A percentile compares a stretch with the other conserved stretches of the same genome.
phyloP scores from a whole-genome alignment of 2,797 vertebrate genomes.

The Xenentodon cancila region DNA sequence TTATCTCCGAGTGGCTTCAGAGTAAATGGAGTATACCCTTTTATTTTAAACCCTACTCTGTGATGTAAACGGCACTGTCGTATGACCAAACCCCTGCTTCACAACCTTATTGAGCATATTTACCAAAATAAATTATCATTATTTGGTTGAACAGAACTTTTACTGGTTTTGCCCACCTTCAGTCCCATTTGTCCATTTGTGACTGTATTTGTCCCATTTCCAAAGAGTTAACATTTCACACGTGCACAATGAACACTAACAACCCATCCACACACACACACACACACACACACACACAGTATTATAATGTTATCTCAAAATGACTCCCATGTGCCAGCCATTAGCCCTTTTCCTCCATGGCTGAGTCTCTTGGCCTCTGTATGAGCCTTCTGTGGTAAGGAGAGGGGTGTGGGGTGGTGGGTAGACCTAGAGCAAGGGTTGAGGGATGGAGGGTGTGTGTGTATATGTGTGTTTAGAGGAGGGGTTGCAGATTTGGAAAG shows the following conservation, averaged over 20 bases:
- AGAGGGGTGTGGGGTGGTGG: conserved; percentile 10
- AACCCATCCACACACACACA: conserved; percentile 4
- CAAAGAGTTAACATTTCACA: not conserved
- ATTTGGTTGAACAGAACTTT: not conserved
- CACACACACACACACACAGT: conserved; percentile 15
- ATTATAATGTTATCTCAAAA: conserved; percentile 65
- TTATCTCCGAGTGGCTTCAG: not conserved
- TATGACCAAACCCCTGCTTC: not conserved
- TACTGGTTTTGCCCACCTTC: not conserved
- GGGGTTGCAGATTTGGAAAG: conserved; percentile 57
- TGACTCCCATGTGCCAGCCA: conserved; percentile 60
- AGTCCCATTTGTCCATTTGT: too few relatives aligned
- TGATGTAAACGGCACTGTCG: not conserved
- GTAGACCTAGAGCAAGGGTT: conserved; percentile 18
- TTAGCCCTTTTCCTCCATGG: conserved; percentile 52
- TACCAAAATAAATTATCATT: not conserved
- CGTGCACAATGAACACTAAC: conserved; percentile 34
- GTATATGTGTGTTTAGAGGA: not conserved
- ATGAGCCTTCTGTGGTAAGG: conserved; percentile 26
- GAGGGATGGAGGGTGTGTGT: not conserved
- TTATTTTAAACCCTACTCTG: conserved; percentile 5
- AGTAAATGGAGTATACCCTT: not conserved
- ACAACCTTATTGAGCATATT: not conserved
- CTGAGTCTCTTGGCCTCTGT: conserved; percentile 17
- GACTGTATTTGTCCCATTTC: too few relatives aligned